Conservation (phyloP, 2,888 invertebrate genomes). For the Drosophila formosana region DNA sequence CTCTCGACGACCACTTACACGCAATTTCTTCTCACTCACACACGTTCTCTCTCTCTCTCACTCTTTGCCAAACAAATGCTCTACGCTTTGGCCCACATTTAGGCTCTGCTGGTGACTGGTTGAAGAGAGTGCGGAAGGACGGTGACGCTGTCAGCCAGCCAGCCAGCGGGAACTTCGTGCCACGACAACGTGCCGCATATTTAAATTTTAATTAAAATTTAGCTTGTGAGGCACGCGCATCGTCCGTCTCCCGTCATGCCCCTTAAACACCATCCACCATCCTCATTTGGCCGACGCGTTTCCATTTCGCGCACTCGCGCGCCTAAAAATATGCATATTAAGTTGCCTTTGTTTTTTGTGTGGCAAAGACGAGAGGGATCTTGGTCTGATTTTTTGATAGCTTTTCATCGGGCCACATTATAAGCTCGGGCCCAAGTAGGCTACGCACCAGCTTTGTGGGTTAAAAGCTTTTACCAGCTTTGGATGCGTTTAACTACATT, state of each 20-base stretch:
- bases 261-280: neutral
- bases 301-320: conserved; percentile 52
- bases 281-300: conserved; percentile 16
- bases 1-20: conserved; percentile 20
- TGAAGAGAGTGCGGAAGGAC: neutral
- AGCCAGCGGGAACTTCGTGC: conserved; percentile 45
- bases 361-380: conserved; percentile 12
- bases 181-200: conserved; percentile 69
- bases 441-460: conserved; percentile 11
- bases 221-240: conserved; percentile 43
- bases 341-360: conserved; percentile 43
- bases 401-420: conserved; percentile 19
- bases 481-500: conserved; percentile 30
- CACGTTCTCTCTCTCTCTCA: neutral
- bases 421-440: conserved; percentile 9
- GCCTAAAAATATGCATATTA: conserved; percentile 73
- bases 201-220: conserved; percentile 79
- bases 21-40: conserved; percentile 22
- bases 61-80: conserved; percentile 33
- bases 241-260: neutral
- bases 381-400: conserved; percentile 38
- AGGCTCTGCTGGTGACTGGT: conserved; percentile 5
- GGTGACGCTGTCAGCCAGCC: conserved; percentile 2
- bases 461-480: conserved; percentile 35
- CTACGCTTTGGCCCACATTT: conserved; percentile 43